Evolutionary conservation across 30 jellyfish, hydroid and myxozoan genomes (phyloP), one percentile per base, ranked within the genome.

Genomic region (Nemopilema nomurai): DNA sequence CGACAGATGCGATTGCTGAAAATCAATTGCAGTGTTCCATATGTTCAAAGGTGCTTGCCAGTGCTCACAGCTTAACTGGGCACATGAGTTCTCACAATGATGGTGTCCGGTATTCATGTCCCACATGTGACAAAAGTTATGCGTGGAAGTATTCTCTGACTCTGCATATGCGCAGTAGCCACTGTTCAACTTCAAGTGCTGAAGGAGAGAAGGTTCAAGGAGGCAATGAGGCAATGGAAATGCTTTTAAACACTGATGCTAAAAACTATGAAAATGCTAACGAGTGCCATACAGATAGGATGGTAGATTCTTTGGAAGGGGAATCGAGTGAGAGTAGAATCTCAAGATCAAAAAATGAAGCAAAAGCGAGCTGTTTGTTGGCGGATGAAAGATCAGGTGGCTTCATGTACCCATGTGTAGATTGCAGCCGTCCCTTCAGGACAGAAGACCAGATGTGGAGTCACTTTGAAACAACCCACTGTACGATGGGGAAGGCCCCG

Each of bases 371-470:
- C 24, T 19, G 4, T 1, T 17, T 20, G 18, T 17, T 21, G 1
- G 65, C 63, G 4, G 50, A 8, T 28, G 64, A 24, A 30, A 62
- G 29, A 9, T 24, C 41, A 27, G 79, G 19, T 18, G 71, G 31
- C 8, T 78, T 78, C 62, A 78, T 78, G 23, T 78, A 78, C 33
- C 87, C 87, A 0, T 78, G 87, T 32, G 64, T 78, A 21, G 87
- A 78, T 62, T 78, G 87, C 33, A 76, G 78, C 25, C 30, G 29
- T 68, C 87, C 87, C 6, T 78, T 78, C 49, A 78, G 31, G 30
- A 21, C 33, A 13, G 87, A 78, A 65, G 87, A 78, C 18, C 33
- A 26, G 24, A 78, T 78, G 87, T 78, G 87, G 87, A 78, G 25
- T 20, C 87, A 78, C 66, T 78, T 49, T 62, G 87, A 78, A 50